Base-by-base conservation (phyloP, 1,140 invertebrate genomes). In the Tigriopus japonicus region DNA sequence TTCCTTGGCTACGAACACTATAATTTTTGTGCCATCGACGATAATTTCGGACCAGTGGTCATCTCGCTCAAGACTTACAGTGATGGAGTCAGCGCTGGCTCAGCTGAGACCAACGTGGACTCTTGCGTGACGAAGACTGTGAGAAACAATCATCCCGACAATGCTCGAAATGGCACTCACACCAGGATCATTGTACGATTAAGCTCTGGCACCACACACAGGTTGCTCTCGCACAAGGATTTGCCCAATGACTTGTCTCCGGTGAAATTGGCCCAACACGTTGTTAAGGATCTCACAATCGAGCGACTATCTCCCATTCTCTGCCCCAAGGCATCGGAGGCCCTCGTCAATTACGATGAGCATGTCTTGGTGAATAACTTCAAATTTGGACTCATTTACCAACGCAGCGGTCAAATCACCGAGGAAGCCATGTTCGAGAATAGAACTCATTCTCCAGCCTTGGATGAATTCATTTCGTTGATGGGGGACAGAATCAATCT, bases 361-460 rank as follows among this genome's bases (percentile, higher is more conserved):
- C 93, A 97, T 71, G 87, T 92, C 0, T 75, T 97, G 45, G 92
- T 91, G 14, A 87, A 88, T 64, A 87, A 85, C 63, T 97, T 95
- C 76, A 98, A 98, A 74, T 97, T 98, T 71, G 94, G 93, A 41
- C 83, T 98, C 7, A 80, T 98, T n/a, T 94, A 94, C 74, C 94
- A 98, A 74, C 83, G 84, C 71, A 85, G 82, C 66, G 90, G 91
- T 15, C 93, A 97, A 74, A 87, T 86, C 17, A 90, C 86, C 12
- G 92, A 97, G 70, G 92, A 97, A 70, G 85, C 95, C 67, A 72
- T 97, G 41, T 97, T 97, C 70, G 83, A 83, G 19, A 97, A 97
- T 69, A 80, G 82, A 62, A 78, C 78, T 56, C 85, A 88, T 9
- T 87, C 84, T 15, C 81, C 85, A 0, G 87, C 87, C 0, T 86